These are phyloP conservation scores for Magallana nippona DNA, from an alignment of 2,888 invertebrate genomes.

Conservation along the genomic window DNA sequence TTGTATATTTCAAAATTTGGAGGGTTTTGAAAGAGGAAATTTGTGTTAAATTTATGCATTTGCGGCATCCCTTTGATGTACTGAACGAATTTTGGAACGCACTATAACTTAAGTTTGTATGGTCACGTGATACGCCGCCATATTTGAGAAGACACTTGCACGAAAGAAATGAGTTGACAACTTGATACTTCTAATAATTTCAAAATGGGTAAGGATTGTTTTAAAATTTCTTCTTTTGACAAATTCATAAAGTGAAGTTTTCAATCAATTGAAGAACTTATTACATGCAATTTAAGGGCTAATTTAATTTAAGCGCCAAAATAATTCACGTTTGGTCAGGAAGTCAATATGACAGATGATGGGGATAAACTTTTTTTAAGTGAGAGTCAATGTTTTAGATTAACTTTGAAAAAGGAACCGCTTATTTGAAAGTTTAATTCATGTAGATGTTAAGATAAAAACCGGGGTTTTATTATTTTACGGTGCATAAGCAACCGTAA, in stretches of 20 bases:
- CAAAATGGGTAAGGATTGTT: constrained; percentile 40
- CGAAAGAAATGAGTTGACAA: constrained; percentile 47
- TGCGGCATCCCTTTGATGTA: too few relatives aligned
- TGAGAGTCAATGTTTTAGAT: too few relatives aligned
- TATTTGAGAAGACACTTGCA: constrained; percentile 49
- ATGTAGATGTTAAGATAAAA: too few relatives aligned
- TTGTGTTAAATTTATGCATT: too few relatives aligned
- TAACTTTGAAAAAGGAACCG: too few relatives aligned
- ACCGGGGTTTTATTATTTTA: too few relatives aligned
- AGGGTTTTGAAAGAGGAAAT: too few relatives aligned
- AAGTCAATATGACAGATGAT: constrained; percentile 30
- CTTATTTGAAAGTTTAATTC: too few relatives aligned
- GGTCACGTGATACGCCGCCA: constrained; percentile 62
- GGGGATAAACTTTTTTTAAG: background rate
- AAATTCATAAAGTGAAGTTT: constrained; percentile 4
- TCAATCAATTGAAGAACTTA: constrained; percentile 17
- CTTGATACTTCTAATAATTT: constrained; percentile 35
- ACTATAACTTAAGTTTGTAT: constrained; percentile 24
- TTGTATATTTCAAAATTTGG: too few relatives aligned
- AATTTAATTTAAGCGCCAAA: constrained; percentile 15
- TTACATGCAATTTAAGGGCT: background rate
- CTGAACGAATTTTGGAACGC: constrained; percentile 6
- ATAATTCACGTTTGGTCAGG: constrained; percentile 41
- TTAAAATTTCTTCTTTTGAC: background rate
- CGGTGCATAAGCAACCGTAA: background rate